These are phyloP conservation scores for Thermophis baileyi DNA, from an alignment of 2,113 vertebrate genomes.

Conservation along the genomic window DNA sequence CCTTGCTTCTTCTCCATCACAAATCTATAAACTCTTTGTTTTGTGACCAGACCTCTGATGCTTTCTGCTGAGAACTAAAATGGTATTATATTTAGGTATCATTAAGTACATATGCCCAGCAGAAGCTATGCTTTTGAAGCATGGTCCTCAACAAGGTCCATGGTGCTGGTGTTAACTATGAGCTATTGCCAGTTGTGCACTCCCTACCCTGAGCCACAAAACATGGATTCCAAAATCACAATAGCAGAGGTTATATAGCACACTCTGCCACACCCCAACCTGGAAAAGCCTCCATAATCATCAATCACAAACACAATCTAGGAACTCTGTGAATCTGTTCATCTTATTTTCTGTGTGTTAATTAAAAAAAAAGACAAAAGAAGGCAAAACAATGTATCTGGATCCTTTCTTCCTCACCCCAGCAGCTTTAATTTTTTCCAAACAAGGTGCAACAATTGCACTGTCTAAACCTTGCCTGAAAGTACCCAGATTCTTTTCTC, in stretches of 20 bases:
- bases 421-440: background rate
- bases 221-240: background rate
- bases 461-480: too few relatives aligned
- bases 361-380: background rate
- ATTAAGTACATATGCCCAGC: background rate
- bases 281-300: background rate
- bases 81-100: background rate
- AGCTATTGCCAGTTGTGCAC: background rate
- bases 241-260: background rate
- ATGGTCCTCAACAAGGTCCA: background rate
- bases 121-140: background rate
- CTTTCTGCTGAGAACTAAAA: background rate
- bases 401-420: background rate
- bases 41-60: background rate
- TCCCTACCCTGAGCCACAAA: background rate
- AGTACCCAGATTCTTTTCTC: constrained; percentile 7
- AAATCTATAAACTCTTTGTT: background rate
- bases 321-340: background rate
- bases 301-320: background rate
- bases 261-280: background rate
- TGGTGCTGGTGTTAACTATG: background rate
- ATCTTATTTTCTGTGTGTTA: background rate
- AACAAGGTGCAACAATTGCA: background rate
- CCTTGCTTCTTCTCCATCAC: background rate
- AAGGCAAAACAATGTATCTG: background rate